These are phyloP conservation scores for Cossypha dichroa DNA, from an alignment of 2,797 vertebrate species.

Conservation along the genomic window DNA sequence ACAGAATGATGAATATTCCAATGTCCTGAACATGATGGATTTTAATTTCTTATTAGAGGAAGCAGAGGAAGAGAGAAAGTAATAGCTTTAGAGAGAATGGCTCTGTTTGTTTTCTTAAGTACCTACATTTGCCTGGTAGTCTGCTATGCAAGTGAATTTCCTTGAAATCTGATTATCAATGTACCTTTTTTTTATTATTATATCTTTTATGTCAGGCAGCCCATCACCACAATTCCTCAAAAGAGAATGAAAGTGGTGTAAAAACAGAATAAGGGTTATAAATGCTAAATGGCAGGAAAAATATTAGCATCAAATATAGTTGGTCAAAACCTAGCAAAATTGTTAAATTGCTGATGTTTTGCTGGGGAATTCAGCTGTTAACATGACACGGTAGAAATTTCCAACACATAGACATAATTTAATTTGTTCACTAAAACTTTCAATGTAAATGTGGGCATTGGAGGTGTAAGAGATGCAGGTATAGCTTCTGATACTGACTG, in stretches of 20 bases:
- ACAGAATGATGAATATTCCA: constrained; percentile 36
- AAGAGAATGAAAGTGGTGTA: not conserved
- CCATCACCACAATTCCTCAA: not conserved
- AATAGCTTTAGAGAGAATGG: constrained; percentile 12
- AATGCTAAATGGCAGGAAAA: not conserved
- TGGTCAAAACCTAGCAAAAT: not conserved
- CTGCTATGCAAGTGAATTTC: constrained; percentile 41
- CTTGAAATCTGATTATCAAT: constrained; percentile 40
- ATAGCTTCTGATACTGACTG: not conserved
- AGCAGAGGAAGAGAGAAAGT: constrained; percentile 31
- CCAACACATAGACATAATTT: not conserved
- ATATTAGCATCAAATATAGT: not conserved
- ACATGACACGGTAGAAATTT: not conserved
- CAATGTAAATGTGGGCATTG: not conserved
- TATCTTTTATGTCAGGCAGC: not conserved
- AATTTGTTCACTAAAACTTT: not conserved
- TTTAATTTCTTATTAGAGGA: constrained; percentile 57
- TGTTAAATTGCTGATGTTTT: not conserved
- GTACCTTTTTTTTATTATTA: not conserved
- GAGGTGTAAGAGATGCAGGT: not conserved
- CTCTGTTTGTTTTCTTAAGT: constrained; percentile 37
- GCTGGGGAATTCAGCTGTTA: not conserved
- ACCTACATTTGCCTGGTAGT: constrained; percentile 7
- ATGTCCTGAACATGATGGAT: constrained; percentile 30
- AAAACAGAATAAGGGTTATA: not conserved